Base-by-base conservation (phyloP, 2,113 vertebrate genomes). In the Phasianus colchicus region DNA sequence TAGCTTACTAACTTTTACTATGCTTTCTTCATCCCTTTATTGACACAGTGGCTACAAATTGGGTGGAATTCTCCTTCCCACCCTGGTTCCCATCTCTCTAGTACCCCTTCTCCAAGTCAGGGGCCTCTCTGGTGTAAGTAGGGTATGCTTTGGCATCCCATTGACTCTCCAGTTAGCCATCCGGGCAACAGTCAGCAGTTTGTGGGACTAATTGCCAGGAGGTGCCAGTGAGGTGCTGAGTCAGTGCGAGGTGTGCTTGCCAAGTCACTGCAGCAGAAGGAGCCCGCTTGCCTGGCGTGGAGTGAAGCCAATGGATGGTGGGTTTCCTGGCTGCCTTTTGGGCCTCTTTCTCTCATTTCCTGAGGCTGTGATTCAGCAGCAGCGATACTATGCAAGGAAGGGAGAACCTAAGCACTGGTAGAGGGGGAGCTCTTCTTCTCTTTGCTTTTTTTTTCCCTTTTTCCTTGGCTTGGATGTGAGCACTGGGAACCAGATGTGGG, bases 211-310 rank as follows among this genome's bases (percentile, higher is more conserved):
- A 96, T 94, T 97, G 97, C 94, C 96, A 97, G 96, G 95, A 96
- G 92, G 91, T 96, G 91, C 94, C 30, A 48, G 93, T 27, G 83
- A 96, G 96, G 92, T 97, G 97, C 97, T 97, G 97, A 97, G 92
- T 97, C 97, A 97, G 97, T 89, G 93, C 1, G 82, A 95, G 93
- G 93, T 93, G 93, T 10, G 91, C 94, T 95, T 97, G 97, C 97
- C 97, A 97, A 97, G 96, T 84, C 93, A 96, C 96, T 97, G 96
- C 97, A 97, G 97, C 96, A 97, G 96, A 97, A 95, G 93, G 92
- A 97, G 76, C 92, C 92, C 11, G 86, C 89, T 92, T 32, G 89
- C 94, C 92, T 90, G 2, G 21, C 2, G 22, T 88, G 91, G 93
- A 96, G 86, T 52, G 65, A 91, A 93, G 93, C 96, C 96, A 96